These are phyloP conservation scores for Idaea dimidiata DNA, from an alignment of 2,888 invertebrate species.

Conservation along the genomic window DNA sequence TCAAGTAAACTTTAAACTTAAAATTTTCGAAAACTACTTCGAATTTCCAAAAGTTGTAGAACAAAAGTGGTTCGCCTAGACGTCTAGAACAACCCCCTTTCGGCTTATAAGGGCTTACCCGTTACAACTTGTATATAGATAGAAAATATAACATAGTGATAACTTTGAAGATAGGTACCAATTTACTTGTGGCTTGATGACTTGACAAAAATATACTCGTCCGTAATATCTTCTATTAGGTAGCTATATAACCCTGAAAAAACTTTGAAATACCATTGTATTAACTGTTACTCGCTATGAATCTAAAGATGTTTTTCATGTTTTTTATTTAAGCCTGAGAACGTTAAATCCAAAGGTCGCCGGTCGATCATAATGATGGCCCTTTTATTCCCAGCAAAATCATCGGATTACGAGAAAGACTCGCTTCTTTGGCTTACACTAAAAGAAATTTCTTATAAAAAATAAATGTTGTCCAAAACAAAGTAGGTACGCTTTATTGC, in stretches of 20 bases:
- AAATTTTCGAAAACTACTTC: too few relatives aligned
- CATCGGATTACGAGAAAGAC: constrained; percentile 43
- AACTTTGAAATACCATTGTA: constrained; percentile 32
- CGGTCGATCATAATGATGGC: constrained; percentile 42
- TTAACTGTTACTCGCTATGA: constrained; percentile 39
- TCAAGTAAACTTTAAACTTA: too few relatives aligned
- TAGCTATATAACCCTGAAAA: constrained; percentile 11
- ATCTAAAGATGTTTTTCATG: constrained; percentile 60
- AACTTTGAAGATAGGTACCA: too few relatives aligned
- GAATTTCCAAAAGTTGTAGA: too few relatives aligned
- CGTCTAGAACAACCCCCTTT: too few relatives aligned
- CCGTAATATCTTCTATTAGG: neutral
- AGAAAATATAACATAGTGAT: too few relatives aligned
- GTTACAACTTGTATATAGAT: too few relatives aligned
- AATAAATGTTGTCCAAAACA: neutral
- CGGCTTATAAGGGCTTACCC: too few relatives aligned
- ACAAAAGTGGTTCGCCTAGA: too few relatives aligned
- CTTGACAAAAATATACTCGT: neutral
- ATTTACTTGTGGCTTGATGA: too few relatives aligned
- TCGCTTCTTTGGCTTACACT: constrained; percentile 30
- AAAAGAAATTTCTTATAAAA: neutral
- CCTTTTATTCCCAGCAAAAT: constrained; percentile 50
- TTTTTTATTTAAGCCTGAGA: constrained; percentile 63
- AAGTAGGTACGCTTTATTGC: neutral
- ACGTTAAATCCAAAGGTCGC: constrained; percentile 48